phyloP scores from a whole-genome alignment of 53 echinoderm and acorn worm species.

The Mesocentrotus franciscanus region DNA sequence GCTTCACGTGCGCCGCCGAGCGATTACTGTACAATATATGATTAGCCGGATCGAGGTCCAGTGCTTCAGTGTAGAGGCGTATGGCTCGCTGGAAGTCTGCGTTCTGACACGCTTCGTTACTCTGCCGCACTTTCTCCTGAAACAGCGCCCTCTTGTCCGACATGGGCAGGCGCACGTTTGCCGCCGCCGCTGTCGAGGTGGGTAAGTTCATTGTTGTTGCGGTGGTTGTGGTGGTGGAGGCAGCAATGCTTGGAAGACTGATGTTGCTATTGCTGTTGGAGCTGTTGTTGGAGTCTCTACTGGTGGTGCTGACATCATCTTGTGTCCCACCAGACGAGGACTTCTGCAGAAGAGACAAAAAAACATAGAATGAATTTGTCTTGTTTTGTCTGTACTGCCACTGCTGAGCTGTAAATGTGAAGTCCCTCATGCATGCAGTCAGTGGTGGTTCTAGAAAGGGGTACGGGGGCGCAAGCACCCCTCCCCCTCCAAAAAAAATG shows the following conservation, averaged over 20 bases:
- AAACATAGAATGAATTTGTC: not conserved
- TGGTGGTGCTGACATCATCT: slow-evolving; percentile 73
- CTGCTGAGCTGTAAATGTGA: no score
- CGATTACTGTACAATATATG: slow-evolving; percentile 98
- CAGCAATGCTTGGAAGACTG: slow-evolving; percentile 61
- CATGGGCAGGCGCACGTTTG: slow-evolving; percentile 65
- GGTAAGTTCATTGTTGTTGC: slow-evolving; percentile 32
- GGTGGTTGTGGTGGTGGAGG: not conserved
- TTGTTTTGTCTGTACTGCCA: not conserved
- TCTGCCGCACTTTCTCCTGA: slow-evolving; percentile 95
- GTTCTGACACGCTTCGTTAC: slow-evolving; percentile 97
- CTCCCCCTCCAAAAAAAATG: no score
- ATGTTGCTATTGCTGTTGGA: slow-evolving; percentile 67
- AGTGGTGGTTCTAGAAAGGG: no score
- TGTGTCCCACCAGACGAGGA: slow-evolving; percentile 39
- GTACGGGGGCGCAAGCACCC: no score
- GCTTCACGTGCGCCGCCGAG: slow-evolving; percentile 95
- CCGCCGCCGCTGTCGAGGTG: slow-evolving; percentile 39
- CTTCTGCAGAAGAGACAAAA: not conserved
- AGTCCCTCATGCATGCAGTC: no score
- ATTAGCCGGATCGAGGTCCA: slow-evolving; percentile 92
- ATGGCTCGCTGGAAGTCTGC: slow-evolving; percentile 90
- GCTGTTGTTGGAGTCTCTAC: slow-evolving; percentile 70
- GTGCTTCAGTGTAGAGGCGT: slow-evolving; percentile 93
- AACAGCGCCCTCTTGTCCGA: slow-evolving; percentile 93